These are phyloP conservation scores for Drosophila lini DNA, from an alignment of 1,140 invertebrate genomes.

Conservation along the genomic window DNA sequence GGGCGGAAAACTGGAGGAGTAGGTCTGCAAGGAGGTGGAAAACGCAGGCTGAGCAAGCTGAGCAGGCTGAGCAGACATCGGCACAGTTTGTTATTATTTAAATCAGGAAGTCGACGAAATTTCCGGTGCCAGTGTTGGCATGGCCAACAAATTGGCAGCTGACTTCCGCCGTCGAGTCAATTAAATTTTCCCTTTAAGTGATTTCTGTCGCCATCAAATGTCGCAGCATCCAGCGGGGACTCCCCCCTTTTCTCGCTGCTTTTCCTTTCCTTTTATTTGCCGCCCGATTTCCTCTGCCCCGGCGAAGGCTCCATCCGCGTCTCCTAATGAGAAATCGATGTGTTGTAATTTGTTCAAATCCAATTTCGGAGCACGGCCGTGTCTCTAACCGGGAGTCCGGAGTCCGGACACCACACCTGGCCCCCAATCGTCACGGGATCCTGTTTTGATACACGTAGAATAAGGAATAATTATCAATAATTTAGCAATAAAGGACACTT, in stretches of 20 bases:
- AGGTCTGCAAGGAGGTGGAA: background rate
- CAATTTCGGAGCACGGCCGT: constrained; percentile 55
- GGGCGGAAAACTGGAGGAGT: constrained; percentile 2
- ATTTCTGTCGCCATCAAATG: constrained; percentile 76
- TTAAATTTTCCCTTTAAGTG: constrained; percentile 81
- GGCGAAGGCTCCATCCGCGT: background rate
- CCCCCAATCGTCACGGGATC: constrained; percentile 49
- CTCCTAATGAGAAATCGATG: constrained; percentile 78
- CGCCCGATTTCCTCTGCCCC: background rate
- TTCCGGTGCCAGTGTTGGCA: constrained; percentile 64
- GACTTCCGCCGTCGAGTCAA: constrained; percentile 69
- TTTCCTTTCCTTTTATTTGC: constrained; percentile 6
- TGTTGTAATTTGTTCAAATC: constrained; percentile 64
- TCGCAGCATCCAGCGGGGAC: constrained; percentile 37
- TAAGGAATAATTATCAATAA: background rate
- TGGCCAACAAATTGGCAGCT: constrained; percentile 76
- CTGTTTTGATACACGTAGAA: background rate
- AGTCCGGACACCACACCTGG: constrained; percentile 49
- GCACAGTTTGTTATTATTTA: constrained; percentile 83
- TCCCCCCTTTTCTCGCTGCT: background rate
- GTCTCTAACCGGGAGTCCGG: constrained; percentile 22
- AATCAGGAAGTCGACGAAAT: constrained; percentile 84
- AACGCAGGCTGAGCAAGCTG: background rate
- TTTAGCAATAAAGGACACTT: background rate
- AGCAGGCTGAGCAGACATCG: constrained; percentile 44